Conservation (phyloP, 2,113 vertebrate species). For the Hoplias malabaricus region DNA sequence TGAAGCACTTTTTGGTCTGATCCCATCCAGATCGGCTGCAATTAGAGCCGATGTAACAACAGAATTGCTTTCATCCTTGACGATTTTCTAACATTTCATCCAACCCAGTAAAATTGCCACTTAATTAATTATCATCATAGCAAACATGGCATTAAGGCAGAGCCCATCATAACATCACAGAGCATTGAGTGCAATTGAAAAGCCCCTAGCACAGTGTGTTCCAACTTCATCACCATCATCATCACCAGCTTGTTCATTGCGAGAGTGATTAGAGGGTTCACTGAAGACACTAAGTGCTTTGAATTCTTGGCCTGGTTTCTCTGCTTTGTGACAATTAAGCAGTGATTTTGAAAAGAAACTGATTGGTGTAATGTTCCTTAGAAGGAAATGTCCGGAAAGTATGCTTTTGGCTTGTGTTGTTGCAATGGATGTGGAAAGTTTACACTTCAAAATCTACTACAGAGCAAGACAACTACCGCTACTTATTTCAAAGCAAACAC, state of each 20-base stretch:
- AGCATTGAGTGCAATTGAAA: not conserved
- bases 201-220: not conserved
- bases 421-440: not conserved
- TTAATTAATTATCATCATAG: not conserved
- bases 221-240: not conserved
- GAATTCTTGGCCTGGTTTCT: not conserved
- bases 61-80: not conserved
- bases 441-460: not conserved
- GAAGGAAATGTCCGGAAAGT: not conserved
- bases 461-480: not conserved
- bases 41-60: not conserved
- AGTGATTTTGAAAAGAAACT: not conserved
- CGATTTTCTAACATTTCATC: not conserved
- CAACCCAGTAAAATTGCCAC: not conserved
- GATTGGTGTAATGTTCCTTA: not conserved
- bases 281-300: not conserved
- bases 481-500: too few relatives aligned
- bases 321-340: not conserved
- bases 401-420: not conserved
- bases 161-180: not conserved
- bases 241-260: not conserved
- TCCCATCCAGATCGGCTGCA: not conserved
- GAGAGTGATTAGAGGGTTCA: not conserved
- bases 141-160: not conserved
- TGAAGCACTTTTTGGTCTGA: too few relatives aligned